These are phyloP conservation scores for Labia minor DNA, from an alignment of 2,888 invertebrate genomes.

Conservation along the genomic window DNA sequence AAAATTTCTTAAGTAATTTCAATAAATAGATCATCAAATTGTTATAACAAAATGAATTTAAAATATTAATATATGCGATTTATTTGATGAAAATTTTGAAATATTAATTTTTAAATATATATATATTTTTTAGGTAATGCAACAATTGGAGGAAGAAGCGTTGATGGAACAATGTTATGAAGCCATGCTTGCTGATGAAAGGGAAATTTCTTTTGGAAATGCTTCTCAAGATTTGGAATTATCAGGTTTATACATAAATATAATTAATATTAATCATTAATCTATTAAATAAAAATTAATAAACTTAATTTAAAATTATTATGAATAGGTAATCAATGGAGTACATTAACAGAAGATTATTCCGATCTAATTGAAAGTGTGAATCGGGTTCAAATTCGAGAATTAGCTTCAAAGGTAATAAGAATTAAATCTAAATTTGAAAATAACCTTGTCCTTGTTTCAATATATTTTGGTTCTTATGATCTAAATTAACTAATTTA, in stretches of 20 bases:
- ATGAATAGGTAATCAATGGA: neutral
- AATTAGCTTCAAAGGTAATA: neutral
- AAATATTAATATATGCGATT: too few species aligned
- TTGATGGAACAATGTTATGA: constrained; percentile 79
- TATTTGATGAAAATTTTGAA: too few species aligned
- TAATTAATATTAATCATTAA: too few species aligned
- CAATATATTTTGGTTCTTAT: too few species aligned
- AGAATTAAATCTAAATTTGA: too few species aligned
- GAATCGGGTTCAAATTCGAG: neutral
- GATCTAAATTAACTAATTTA: too few species aligned
- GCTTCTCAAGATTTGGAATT: constrained; percentile 18
- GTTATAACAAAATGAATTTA: too few species aligned
- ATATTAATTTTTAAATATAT: neutral
- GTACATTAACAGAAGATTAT: neutral
- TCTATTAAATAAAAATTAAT: too few species aligned
- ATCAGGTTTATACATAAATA: neutral
- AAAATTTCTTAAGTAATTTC: too few species aligned
- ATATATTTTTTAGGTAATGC: constrained; percentile 53
- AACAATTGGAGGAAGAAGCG: constrained; percentile 76
- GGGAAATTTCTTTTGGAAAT: constrained; percentile 23
- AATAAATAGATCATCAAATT: too few species aligned
- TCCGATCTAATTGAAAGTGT: neutral
- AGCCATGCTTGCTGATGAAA: constrained; percentile 47
- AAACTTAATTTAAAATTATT: neutral
- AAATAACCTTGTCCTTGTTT: too few species aligned